phyloP scores from a whole-genome alignment of 2,888 invertebrate species.

The Parnassius smintheus region DNA sequence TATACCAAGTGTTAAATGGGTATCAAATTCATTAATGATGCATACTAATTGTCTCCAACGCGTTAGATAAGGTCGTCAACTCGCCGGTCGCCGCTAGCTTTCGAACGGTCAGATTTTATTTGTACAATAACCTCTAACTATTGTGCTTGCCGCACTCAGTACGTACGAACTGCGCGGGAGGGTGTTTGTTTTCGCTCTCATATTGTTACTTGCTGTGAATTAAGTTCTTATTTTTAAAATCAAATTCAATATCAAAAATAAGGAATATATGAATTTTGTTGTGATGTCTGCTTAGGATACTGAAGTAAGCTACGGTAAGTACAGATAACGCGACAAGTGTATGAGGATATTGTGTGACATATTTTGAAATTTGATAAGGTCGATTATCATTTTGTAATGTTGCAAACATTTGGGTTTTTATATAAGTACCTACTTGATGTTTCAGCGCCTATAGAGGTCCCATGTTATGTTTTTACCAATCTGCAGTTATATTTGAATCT shows the following conservation, averaged over 20 bases:
- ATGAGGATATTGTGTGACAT: background rate
- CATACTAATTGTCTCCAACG: slow-evolving; percentile 36
- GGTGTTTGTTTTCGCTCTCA: slow-evolving; percentile 4
- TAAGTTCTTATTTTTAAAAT: background rate
- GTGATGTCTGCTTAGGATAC: too few species aligned
- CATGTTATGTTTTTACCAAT: too few species aligned
- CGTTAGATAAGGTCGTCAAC: slow-evolving; percentile 64
- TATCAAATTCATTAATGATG: background rate
- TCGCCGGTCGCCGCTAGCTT: slow-evolving; percentile 53
- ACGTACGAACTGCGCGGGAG: slow-evolving; percentile 23
- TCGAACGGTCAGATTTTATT: slow-evolving; percentile 56
- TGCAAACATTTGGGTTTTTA: too few species aligned
- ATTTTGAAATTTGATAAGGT: slow-evolving; percentile 11
- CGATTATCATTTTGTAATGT: too few species aligned
- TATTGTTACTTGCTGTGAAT: slow-evolving; percentile 9
- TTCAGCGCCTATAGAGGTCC: too few species aligned
- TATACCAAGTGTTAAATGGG: slow-evolving; percentile 7
- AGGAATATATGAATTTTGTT: too few species aligned
- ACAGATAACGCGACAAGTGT: background rate
- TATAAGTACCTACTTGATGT: too few species aligned
- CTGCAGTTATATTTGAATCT: too few species aligned
- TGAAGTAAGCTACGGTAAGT: background rate
- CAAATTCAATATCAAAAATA: background rate
- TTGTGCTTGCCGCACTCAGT: slow-evolving; percentile 44
- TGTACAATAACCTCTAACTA: slow-evolving; percentile 67